These are phyloP conservation scores for Baccha elongata DNA, from an alignment of 2,888 invertebrate genomes.

Conservation along the genomic window DNA sequence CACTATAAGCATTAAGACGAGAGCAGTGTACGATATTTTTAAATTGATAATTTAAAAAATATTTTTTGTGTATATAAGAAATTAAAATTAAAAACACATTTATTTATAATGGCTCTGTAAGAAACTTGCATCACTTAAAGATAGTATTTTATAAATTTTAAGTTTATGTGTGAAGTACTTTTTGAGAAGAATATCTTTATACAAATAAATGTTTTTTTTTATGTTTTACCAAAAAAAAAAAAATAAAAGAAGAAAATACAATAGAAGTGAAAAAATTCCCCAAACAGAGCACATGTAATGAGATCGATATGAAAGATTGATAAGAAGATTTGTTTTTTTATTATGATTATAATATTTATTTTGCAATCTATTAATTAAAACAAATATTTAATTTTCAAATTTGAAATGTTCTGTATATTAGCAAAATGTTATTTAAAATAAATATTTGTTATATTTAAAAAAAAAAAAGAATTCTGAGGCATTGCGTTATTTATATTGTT, in stretches of 20 bases:
- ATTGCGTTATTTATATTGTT: conserved; percentile 31
- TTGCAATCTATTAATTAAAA: conserved; percentile 55
- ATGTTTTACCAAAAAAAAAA: conserved; percentile 20
- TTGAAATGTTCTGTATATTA: conserved; percentile 28
- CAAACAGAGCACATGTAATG: conserved; percentile 77
- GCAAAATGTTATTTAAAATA: conserved; percentile 35
- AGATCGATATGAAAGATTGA: conserved; percentile 81
- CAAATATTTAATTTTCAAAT: conserved; percentile 12
- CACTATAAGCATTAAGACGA: conserved; percentile 13
- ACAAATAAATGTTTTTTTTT: not conserved
- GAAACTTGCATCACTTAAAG: conserved; percentile 67
- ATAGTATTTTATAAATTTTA: conserved; percentile 22
- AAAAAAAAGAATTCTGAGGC: conserved; percentile 29
- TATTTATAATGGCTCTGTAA: conserved; percentile 74
- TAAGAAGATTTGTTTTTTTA: conserved; percentile 67
- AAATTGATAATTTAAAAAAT: conserved; percentile 11
- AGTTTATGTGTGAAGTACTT: not conserved
- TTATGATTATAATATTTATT: conserved; percentile 50
- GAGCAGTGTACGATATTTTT: conserved; percentile 21
- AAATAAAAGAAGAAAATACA: conserved; percentile 18
- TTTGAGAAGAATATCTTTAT: conserved; percentile 7
- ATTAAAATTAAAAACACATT: conserved; percentile 53
- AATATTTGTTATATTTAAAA: conserved; percentile 14
- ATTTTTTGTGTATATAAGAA: conserved; percentile 34
- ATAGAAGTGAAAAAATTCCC: conserved; percentile 63